Base-by-base conservation (phyloP, 2,888 invertebrate species). In the Blera fallax region DNA sequence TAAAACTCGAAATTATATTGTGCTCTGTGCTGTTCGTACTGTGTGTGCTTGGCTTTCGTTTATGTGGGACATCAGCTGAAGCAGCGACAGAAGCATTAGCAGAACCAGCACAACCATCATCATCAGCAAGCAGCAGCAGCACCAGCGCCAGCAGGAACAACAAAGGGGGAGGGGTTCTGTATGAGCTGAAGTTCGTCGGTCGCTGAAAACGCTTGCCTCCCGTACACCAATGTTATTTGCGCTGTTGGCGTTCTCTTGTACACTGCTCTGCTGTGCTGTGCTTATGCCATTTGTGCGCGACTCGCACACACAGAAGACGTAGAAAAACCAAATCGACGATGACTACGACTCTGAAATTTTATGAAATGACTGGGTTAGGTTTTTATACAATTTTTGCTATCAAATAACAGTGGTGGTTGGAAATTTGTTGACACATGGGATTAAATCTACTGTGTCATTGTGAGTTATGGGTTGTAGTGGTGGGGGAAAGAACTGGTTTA, bases 191-290 rank as follows among this genome's bases (percentile, higher is more conserved):
- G 82, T 69, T 45, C 87, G 77, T 89, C 89, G 90, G 90, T 90
- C 90, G 90, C 90, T 89, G 88, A 90, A 90, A 89, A 89, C 88
- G 89, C 89, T 90, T 90, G 90, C 89, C 90, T 90, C 89, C 89
- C 90, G 89, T 89, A 90, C 89, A 90, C 89, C 89, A 89, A 87
- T 87, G 83, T 88, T 88, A 88, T 88, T 87, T 88, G 83, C 89
- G 89, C 89, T 90, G 89, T 90, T 90, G 90, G 89, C 88, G 89
- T 89, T 90, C 89, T 89, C 89, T 89, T 88, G 88, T 89, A 89
- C 88, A 88, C 89, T 72, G 65, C 52, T 58, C 48, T 64, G 60
- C 60, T 88, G 88, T 88, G 87, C 32, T 27, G 58, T 78, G 64
- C 54, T 48, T 73, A 69, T 84, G 69, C 73, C 78, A 73, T 79